Evolutionary conservation across 2,888 invertebrate species (phyloP), one percentile per base, ranked within the genome.

Genomic region (Perizoma affinitatum): DNA sequence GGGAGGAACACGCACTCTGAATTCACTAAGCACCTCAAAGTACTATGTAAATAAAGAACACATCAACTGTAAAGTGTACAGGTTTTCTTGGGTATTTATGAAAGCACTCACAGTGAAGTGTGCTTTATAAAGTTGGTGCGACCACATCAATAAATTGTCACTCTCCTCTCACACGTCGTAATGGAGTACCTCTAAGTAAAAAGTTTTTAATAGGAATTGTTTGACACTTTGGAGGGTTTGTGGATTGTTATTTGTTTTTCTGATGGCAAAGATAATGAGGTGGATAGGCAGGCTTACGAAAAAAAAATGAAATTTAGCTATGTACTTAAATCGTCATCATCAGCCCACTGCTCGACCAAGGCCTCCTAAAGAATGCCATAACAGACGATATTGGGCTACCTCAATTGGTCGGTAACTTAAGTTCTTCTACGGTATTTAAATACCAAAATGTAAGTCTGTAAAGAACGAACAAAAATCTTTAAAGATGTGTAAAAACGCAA

Each of bases 71-170:
- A 36, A 22, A 44, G 42, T 45, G 41, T 55, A 49, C 51, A 63
- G 43, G 55, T 52, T 58, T 54, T 55, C 54, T 62, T 63, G 58
- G 8, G 44, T 58, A 55, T 53, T 48, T 63, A 62, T 63, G 45
- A 55, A 58, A 59, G 63, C 55, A 58, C 58, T 59, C 41, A 49
- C 11, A 46, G 51, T 50, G 43, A 61, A 54, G 57, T 58, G 46
- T 63, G 45, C 48, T 58, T 62, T 58, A 54, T 58, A 55, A 63
- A 58, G 63, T 63, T 63, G 47, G 57, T 45, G 56, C 36, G 51
- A 53, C 55, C 58, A 59, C 58, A 55, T 59, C 55, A 59, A 56
- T 63, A 56, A 58, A 59, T 63, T 59, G 63, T 49, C 63, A 56
- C 42, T 55, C 54, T 48, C 54, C 42, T 55, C 54, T 48, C 54